phyloP scores from a whole-genome alignment of 2,113 vertebrate genomes.

The Triplophysa siluroides region DNA sequence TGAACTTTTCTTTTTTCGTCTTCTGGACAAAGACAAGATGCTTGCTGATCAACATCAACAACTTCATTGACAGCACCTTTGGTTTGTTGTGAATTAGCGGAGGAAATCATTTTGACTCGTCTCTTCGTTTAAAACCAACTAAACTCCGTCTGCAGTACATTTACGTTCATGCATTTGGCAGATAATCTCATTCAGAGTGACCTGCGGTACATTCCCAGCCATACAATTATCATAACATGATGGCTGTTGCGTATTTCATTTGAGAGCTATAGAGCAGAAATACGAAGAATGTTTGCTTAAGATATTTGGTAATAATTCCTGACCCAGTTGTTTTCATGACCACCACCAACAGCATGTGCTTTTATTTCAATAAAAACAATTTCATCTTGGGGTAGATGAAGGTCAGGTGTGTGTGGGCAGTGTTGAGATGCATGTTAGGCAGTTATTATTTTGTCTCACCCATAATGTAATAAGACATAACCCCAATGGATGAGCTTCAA shows the following conservation, averaged over 20 bases:
- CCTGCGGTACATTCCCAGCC: too few relatives aligned
- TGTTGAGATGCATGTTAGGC: constrained; percentile 51
- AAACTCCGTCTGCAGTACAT: too few relatives aligned
- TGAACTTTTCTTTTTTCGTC: neutral
- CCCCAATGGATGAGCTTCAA: constrained; percentile 70
- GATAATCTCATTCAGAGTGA: too few relatives aligned
- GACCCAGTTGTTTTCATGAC: neutral
- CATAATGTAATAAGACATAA: constrained; percentile 70
- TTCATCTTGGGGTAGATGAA: constrained; percentile 44
- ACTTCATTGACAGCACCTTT: neutral
- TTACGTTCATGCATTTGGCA: too few relatives aligned
- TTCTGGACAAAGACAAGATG: neutral
- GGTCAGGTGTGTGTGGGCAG: constrained; percentile 25
- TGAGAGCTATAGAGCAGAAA: too few relatives aligned
- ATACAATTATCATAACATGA: neutral
- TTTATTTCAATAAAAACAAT: constrained; percentile 41
- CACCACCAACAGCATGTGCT: neutral
- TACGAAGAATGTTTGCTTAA: too few relatives aligned
- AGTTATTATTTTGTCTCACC: constrained; percentile 59
- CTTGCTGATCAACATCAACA: too few relatives aligned
- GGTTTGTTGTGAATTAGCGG: too few relatives aligned
- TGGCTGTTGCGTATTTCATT: too few relatives aligned
- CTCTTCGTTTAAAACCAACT: neutral
- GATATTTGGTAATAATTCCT: neutral
- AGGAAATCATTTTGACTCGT: neutral